phyloP scores from a whole-genome alignment of 2,888 invertebrate genomes.

The Pantelozetes paolii region DNA sequence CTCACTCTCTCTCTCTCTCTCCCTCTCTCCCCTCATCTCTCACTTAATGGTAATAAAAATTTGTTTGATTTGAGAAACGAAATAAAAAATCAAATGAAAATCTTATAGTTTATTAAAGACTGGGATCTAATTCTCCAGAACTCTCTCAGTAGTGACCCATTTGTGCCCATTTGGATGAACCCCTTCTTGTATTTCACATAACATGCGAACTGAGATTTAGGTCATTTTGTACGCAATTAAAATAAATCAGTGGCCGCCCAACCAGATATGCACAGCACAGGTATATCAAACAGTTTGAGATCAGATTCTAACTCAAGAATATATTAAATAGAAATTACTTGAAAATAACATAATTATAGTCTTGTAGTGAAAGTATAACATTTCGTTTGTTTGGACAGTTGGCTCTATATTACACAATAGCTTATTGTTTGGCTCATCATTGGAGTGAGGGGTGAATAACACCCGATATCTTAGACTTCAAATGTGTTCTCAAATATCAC shows the following conservation, averaged over 20 bases:
- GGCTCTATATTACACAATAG: background rate
- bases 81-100: too few species aligned
- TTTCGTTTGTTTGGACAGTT: background rate
- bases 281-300: background rate
- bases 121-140: background rate
- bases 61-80: background rate
- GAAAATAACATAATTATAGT: background rate
- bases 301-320: background rate
- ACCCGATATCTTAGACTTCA: too few species aligned
- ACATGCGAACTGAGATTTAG: background rate
- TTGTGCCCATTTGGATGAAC: background rate
- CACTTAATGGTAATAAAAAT: too few species aligned
- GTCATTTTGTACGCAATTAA: constrained; percentile 12
- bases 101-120: too few species aligned
- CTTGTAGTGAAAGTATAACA: constrained; percentile 14
- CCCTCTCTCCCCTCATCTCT: too few species aligned
- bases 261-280: background rate
- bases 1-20: too few species aligned
- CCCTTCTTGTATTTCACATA: constrained; percentile 3
- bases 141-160: constrained; percentile 1
- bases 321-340: background rate
- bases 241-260: constrained; percentile 10
- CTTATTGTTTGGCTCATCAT: too few species aligned
- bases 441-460: too few species aligned
- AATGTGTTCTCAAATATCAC: too few species aligned